These are phyloP conservation scores for Enteromius paludinosus DNA, from an alignment of 2,797 vertebrate species.

Conservation along the genomic window DNA sequence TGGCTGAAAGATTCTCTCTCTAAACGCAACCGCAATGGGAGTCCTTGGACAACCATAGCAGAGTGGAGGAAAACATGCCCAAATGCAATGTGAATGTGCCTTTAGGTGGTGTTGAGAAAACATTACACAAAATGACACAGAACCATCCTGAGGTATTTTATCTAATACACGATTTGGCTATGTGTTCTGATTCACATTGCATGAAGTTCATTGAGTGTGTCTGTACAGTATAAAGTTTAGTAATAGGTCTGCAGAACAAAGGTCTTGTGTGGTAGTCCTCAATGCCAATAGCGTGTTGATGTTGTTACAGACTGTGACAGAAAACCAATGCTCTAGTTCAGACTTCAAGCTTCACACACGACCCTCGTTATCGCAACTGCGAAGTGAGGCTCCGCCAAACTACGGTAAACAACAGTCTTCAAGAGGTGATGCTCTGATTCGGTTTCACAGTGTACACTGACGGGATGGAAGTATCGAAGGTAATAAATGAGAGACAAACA, in stretches of 20 bases:
- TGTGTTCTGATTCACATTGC: constrained; percentile 69
- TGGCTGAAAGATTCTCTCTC: constrained; percentile 20
- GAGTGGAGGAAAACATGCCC: constrained; percentile 47
- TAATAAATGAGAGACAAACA: constrained; percentile 51
- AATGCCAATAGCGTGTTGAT: constrained; percentile 20
- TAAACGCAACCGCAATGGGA: constrained; percentile 72
- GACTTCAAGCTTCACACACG: constrained; percentile 72
- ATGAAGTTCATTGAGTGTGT: constrained; percentile 41
- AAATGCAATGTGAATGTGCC: constrained; percentile 31
- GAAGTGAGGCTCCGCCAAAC: constrained; percentile 36
- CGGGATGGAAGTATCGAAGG: constrained; percentile 51
- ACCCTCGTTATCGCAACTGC: constrained; percentile 61
- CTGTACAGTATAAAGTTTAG: constrained; percentile 37
- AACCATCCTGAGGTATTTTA: constrained; percentile 83
- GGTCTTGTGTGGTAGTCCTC: constrained; percentile 45
- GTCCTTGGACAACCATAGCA: constrained; percentile 76
- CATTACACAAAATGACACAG: constrained; percentile 68
- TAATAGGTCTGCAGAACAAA: constrained; percentile 52
- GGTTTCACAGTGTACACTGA: constrained; percentile 65
- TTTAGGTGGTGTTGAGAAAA: constrained; percentile 40
- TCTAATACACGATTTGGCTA: constrained; percentile 76
- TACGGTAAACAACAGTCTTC: constrained; percentile 56
- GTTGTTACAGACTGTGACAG: constrained; percentile 55
- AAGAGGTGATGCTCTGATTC: constrained; percentile 51
- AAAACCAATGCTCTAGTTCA: constrained; percentile 67